Evolutionary conservation across 2,888 invertebrate species (phyloP).

Genomic region (Erebia ligea): DNA sequence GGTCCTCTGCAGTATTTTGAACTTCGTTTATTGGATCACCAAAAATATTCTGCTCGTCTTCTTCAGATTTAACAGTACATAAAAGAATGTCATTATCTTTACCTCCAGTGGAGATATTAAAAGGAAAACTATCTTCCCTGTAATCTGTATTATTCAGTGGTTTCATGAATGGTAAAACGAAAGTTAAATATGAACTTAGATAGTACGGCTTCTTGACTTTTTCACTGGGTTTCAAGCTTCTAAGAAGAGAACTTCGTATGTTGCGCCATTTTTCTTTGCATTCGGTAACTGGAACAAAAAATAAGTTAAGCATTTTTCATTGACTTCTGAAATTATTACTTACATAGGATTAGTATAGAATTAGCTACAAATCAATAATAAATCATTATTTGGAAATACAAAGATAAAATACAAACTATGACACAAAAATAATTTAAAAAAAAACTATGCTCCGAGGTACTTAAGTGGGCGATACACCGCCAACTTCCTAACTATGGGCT

Average conservation of each 20-base stretch:
- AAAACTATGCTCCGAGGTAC: too few species aligned
- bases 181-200: slow-evolving; percentile 48
- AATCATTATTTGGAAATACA: too few species aligned
- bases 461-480: too few species aligned
- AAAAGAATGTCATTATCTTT: slow-evolving; percentile 32
- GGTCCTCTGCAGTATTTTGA: slow-evolving; percentile 5
- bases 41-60: not conserved
- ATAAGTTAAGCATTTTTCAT: not conserved
- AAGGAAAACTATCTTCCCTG: slow-evolving; percentile 30
- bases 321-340: not conserved
- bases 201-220: slow-evolving; percentile 54
- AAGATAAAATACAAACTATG: too few species aligned
- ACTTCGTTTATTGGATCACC: slow-evolving; percentile 16
- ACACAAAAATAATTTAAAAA: too few species aligned
- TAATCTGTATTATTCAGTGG: slow-evolving; percentile 33
- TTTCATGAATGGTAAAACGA: slow-evolving; percentile 52
- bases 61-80: slow-evolving; percentile 36
- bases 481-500: too few species aligned
- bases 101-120: slow-evolving; percentile 11
- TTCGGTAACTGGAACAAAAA: slow-evolving; percentile 27
- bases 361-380: too few species aligned
- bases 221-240: slow-evolving; percentile 48
- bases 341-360: too few species aligned
- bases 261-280: slow-evolving; percentile 24
- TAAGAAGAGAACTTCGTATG: slow-evolving; percentile 49